A percentile compares a stretch with the other conserved stretches of the same genome.
Conservation (phyloP, 2,113 vertebrate genomes). For the Pardalotus punctatus region DNA sequence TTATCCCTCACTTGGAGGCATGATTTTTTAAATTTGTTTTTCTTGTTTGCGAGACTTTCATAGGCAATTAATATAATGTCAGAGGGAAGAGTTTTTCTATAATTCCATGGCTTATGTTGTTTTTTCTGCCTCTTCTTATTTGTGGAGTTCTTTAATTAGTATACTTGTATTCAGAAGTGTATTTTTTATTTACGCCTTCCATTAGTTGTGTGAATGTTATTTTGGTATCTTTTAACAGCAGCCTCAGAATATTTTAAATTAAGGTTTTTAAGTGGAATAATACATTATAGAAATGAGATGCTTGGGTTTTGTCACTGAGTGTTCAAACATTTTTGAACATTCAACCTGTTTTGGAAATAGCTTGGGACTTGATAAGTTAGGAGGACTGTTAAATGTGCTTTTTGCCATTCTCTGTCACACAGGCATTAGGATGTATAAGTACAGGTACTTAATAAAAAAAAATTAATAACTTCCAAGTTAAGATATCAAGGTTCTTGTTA, state of each 20-base stretch:
- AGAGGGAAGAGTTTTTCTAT: background rate
- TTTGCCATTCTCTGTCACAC: background rate
- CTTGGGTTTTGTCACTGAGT: background rate
- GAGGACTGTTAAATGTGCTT: background rate
- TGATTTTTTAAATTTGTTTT: background rate
- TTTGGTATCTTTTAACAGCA: background rate
- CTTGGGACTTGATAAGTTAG: background rate
- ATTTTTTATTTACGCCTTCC: background rate
- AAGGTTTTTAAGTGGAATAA: background rate
- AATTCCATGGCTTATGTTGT: background rate
- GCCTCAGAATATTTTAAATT: background rate
- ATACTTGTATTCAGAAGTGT: background rate
- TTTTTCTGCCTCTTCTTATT: background rate
- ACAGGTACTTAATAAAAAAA: background rate
- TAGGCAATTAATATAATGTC: background rate
- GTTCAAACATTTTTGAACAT: background rate
- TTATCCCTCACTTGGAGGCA: background rate
- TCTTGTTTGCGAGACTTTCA: background rate
- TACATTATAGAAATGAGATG: background rate
- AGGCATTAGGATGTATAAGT: background rate
- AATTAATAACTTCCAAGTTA: background rate
- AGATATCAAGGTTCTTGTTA: background rate
- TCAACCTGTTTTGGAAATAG: background rate
- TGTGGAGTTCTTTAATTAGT: background rate
- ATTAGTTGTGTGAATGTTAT: background rate